A percentile compares a stretch with the other conserved stretches of the same genome.
Evolutionary conservation across 2,888 invertebrate species (phyloP).

Genomic region (Cosmorhoe ocellata): DNA sequence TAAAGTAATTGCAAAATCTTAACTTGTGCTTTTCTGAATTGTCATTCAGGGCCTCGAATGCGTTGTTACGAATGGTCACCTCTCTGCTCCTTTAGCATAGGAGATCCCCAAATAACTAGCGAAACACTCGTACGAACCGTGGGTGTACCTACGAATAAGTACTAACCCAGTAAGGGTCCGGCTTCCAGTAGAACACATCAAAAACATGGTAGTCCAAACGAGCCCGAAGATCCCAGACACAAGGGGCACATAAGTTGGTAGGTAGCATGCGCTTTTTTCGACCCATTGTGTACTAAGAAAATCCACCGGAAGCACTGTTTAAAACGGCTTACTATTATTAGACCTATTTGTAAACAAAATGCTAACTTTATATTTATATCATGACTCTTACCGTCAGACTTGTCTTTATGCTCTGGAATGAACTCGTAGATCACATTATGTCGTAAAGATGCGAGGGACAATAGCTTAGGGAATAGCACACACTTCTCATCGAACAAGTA

Average conservation of each 20-base stretch:
- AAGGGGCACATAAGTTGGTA: constrained; percentile 72
- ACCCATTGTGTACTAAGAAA: constrained; percentile 71
- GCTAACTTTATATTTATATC: too few species aligned
- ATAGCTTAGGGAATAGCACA: constrained; percentile 67
- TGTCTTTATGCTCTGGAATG: constrained; percentile 49
- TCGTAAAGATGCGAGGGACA: constrained; percentile 52
- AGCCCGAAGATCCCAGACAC: constrained; percentile 76
- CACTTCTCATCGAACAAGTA: constrained; percentile 75
- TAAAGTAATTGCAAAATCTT: not conserved
- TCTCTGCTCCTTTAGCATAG: too few species aligned
- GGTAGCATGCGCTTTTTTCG: constrained; percentile 66
- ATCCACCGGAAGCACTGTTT: constrained; percentile 60
- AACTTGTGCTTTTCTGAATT: too few species aligned
- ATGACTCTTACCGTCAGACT: constrained; percentile 45
- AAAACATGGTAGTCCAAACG: constrained; percentile 76
- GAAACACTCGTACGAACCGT: too few species aligned
- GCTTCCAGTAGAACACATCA: constrained; percentile 79
- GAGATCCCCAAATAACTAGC: too few species aligned
- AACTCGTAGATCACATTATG: constrained; percentile 63
- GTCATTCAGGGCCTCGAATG: too few species aligned
- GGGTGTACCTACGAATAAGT: not conserved
- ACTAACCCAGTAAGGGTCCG: constrained; percentile 67
- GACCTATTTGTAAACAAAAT: too few species aligned
- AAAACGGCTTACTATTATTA: too few species aligned
- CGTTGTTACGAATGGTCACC: too few species aligned